phyloP scores from a whole-genome alignment of 2,888 invertebrate genomes.

The Corythucha ciliata region DNA sequence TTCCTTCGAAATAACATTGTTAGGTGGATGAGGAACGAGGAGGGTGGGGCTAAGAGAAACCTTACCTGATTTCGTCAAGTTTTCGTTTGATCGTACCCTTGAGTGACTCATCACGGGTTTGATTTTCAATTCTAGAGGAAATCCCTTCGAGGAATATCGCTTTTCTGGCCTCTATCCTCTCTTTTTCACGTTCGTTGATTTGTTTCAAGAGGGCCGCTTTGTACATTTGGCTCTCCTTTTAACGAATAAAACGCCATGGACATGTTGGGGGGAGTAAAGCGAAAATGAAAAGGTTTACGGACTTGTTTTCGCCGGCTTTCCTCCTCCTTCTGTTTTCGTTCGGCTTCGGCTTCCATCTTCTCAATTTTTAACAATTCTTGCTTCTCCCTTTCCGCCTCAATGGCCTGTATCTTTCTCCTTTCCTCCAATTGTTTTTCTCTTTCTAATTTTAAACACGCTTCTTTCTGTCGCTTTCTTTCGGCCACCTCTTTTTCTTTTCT shows the following conservation, averaged over 20 bases:
- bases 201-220: slow-evolving; percentile 54
- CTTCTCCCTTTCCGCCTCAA: slow-evolving; percentile 25
- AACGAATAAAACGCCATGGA: slow-evolving; percentile 6
- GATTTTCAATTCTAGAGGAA: slow-evolving; percentile 52
- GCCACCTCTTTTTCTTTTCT: slow-evolving; percentile 54
- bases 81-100: slow-evolving; percentile 48
- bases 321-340: slow-evolving; percentile 26
- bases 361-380: slow-evolving; percentile 29
- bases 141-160: slow-evolving; percentile 57
- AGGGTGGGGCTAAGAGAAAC: background rate
- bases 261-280: background rate
- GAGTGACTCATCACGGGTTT: slow-evolving; percentile 47
- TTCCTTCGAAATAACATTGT: slow-evolving; percentile 32
- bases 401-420: slow-evolving; percentile 24
- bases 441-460: slow-evolving; percentile 46
- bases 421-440: slow-evolving; percentile 48
- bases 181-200: slow-evolving; percentile 58
- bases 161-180: slow-evolving; percentile 52
- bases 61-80: slow-evolving; percentile 49
- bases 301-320: slow-evolving; percentile 27
- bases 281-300: slow-evolving; percentile 11
- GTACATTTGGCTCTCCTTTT: slow-evolving; percentile 42
- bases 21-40: too few species aligned
- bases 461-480: slow-evolving; percentile 47
- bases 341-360: slow-evolving; percentile 18